A percentile compares a stretch with the other conserved stretches of the same genome.
Conservation (phyloP, 2,888 invertebrate genomes). For the Stegana nigrithorax region DNA sequence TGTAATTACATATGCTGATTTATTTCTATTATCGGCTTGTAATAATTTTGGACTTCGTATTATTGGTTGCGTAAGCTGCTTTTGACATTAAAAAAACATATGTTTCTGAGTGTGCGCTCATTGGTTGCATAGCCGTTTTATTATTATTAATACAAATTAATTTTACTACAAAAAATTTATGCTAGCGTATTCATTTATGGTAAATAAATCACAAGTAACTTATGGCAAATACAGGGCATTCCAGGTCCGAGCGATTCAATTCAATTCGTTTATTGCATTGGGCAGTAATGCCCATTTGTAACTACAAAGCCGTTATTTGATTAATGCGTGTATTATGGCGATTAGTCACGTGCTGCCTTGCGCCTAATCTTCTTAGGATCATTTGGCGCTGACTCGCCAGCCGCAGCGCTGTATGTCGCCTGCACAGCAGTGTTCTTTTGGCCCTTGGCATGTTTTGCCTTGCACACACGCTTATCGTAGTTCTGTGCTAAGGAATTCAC, state of each 20-base stretch:
- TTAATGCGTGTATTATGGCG: not conserved
- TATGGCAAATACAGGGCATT: slow-evolving; percentile 67
- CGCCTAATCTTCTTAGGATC: not conserved
- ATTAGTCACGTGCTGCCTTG: slow-evolving; percentile 1
- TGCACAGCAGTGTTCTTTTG: not conserved
- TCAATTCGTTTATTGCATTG: no score
- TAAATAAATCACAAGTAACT: slow-evolving; percentile 6
- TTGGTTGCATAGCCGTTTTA: no score
- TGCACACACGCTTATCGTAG: slow-evolving; percentile 76
- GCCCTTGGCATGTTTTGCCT: not conserved
- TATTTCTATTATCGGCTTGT: no score
- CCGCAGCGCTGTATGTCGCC: not conserved
- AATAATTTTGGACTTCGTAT: no score
- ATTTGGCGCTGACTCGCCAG: not conserved
- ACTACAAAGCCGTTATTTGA: not conserved
- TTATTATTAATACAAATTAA: slow-evolving; percentile 6
- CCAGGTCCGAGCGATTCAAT: not conserved
- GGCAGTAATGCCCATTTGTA: not conserved
- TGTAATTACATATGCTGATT: no score
- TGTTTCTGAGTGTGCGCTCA: no score
- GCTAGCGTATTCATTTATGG: not conserved
- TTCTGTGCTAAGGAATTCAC: slow-evolving; percentile 96
- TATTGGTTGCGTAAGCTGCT: no score
- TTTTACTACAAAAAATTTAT: slow-evolving; percentile 4
- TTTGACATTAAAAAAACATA: no score